A percentile compares a stretch with the other conserved stretches of the same genome.
These are phyloP conservation scores for Tretioscincus oriximinensis DNA, from an alignment of 2,113 vertebrate species.

Conservation along the genomic window DNA sequence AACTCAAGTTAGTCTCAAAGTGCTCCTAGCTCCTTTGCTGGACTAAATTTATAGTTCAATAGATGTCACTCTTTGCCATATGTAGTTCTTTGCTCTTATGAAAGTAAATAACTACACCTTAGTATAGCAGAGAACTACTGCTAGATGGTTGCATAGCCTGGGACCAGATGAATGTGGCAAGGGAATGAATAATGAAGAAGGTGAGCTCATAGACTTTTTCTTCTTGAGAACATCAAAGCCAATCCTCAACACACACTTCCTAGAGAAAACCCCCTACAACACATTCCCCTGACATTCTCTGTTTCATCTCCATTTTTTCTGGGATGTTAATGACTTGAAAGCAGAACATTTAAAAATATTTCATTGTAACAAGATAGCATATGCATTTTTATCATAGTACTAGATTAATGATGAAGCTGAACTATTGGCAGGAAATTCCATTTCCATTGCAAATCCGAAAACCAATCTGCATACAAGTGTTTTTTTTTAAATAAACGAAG, in stretches of 20 bases:
- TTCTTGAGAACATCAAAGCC: background rate
- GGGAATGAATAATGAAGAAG: background rate
- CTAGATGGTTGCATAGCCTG: background rate
- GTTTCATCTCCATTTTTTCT: background rate
- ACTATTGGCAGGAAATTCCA: conserved; percentile 19
- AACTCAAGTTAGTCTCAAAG: no score
- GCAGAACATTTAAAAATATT: background rate
- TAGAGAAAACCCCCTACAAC: background rate
- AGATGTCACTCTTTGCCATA: background rate
- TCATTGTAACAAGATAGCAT: background rate
- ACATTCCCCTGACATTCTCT: background rate
- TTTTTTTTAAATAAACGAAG: conserved; percentile 19
- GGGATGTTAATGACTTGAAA: background rate
- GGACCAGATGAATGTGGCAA: background rate
- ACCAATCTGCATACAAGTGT: conserved; percentile 8
- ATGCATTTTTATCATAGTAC: background rate
- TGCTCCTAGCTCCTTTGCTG: no score
- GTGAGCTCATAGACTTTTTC: background rate
- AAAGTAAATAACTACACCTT: background rate
- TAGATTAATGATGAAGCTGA: background rate
- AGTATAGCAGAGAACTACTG: background rate
- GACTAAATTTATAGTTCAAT: background rate
- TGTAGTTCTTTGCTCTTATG: background rate
- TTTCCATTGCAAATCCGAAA: conserved; percentile 24
- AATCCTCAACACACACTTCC: no score